Conservation (phyloP, 2,888 invertebrate genomes). For the Eudasyphora cyanicolor region DNA sequence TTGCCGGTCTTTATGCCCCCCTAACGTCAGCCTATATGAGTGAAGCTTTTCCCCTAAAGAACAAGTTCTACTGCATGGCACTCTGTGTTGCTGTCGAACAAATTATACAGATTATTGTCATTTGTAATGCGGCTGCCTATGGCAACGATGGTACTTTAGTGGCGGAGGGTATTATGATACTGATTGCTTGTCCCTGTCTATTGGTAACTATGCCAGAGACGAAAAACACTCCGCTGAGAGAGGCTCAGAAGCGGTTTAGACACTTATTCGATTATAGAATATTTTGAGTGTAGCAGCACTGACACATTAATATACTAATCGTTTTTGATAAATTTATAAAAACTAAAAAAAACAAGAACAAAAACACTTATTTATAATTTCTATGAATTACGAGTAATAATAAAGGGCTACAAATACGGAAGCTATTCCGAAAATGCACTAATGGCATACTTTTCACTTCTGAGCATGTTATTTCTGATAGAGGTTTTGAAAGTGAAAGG, state of each 20-base stretch:
- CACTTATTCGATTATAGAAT: constrained; percentile 30
- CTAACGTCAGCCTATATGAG: constrained; percentile 72
- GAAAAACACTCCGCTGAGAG: constrained; percentile 37
- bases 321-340: too few species aligned
- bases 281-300: too few species aligned
- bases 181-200: constrained; percentile 52
- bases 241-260: constrained; percentile 53
- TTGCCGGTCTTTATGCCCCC: constrained; percentile 71
- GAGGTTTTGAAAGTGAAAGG: too few species aligned
- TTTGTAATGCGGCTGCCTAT: background rate
- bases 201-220: constrained; percentile 63
- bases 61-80: constrained; percentile 70
- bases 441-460: too few species aligned
- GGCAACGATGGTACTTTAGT: constrained; percentile 29
- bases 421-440: too few species aligned
- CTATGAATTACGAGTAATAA: too few species aligned
- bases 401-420: too few species aligned
- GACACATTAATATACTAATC: too few species aligned
- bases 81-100: constrained; percentile 72
- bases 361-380: too few species aligned
- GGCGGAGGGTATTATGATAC: constrained; percentile 23
- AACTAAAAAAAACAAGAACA: too few species aligned
- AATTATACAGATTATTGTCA: constrained; percentile 60
- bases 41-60: constrained; percentile 73
- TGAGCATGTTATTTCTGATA: too few species aligned